Conservation (phyloP, 2,888 invertebrate species). For the Argynnis bischoffii region DNA sequence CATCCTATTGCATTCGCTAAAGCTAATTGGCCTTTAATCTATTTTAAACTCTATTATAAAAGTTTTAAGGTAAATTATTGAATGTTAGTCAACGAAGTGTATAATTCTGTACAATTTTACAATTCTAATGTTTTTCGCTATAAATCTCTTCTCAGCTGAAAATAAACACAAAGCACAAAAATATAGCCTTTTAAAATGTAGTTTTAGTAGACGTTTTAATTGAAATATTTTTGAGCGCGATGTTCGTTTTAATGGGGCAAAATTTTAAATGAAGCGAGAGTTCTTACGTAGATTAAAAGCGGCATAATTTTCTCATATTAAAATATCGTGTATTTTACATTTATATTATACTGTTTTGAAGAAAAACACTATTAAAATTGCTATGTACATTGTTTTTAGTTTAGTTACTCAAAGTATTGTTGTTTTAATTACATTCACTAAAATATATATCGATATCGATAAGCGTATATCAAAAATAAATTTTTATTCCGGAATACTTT, state of each 20-base stretch:
- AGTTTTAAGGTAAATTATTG: constrained; percentile 17
- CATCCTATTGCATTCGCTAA: constrained; percentile 40
- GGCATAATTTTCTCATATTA: neutral
- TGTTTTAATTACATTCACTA: too few relatives aligned
- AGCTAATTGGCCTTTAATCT: neutral
- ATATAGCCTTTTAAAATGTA: constrained; percentile 26
- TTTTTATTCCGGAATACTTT: too few relatives aligned
- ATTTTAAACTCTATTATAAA: constrained; percentile 18
- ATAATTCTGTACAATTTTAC: constrained; percentile 41
- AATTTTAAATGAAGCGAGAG: neutral
- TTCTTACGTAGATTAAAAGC: neutral
- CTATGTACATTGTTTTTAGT: too few relatives aligned
- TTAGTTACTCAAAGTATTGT: too few relatives aligned
- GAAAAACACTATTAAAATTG: too few relatives aligned
- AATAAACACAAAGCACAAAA: constrained; percentile 36
- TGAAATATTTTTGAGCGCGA: neutral
- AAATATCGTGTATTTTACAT: too few relatives aligned
- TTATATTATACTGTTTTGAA: too few relatives aligned
- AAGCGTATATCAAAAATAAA: too few relatives aligned
- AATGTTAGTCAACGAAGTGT: neutral
- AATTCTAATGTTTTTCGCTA: constrained; percentile 45
- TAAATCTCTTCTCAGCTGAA: constrained; percentile 44
- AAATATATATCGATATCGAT: too few relatives aligned
- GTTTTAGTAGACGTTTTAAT: constrained; percentile 22
- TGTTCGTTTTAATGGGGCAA: constrained; percentile 9